These are phyloP conservation scores for Pelobates fuscus DNA, from an alignment of 2,113 vertebrate species.

Conservation along the genomic window DNA sequence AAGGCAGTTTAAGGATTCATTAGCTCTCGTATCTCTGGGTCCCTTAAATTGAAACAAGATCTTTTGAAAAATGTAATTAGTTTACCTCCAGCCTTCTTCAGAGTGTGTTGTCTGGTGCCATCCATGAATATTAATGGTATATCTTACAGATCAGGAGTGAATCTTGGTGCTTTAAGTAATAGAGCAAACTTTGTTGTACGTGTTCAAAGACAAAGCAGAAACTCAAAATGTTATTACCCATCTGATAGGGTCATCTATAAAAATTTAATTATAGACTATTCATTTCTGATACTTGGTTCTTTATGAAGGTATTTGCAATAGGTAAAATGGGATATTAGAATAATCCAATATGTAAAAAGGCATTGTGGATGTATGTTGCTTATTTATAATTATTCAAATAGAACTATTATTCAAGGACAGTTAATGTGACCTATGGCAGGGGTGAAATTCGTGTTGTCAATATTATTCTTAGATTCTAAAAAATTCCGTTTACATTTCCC, in stretches of 20 bases:
- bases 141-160: slow-evolving; percentile 19
- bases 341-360: too few relatives aligned
- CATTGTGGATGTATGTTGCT: too few relatives aligned
- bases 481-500: too few relatives aligned
- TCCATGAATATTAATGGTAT: slow-evolving; percentile 41
- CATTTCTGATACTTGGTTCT: background rate
- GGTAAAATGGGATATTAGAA: background rate
- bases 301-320: background rate
- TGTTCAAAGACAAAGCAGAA: background rate
- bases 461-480: too few relatives aligned
- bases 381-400: too few relatives aligned
- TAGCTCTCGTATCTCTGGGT: slow-evolving; percentile 30
- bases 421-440: too few relatives aligned
- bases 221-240: background rate
- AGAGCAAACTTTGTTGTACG: slow-evolving; percentile 16
- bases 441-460: too few relatives aligned
- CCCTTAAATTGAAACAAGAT: slow-evolving; percentile 39
- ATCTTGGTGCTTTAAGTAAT: slow-evolving; percentile 32
- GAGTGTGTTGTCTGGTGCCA: background rate
- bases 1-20: slow-evolving; percentile 44
- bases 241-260: slow-evolving; percentile 16
- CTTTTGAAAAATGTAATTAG: slow-evolving; percentile 46
- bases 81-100: slow-evolving; percentile 34
- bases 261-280: slow-evolving; percentile 19
- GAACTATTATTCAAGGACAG: too few relatives aligned